Evolutionary conservation across 2,113 vertebrate genomes (phyloP).

Genomic region (Bungarus multicinctus): DNA sequence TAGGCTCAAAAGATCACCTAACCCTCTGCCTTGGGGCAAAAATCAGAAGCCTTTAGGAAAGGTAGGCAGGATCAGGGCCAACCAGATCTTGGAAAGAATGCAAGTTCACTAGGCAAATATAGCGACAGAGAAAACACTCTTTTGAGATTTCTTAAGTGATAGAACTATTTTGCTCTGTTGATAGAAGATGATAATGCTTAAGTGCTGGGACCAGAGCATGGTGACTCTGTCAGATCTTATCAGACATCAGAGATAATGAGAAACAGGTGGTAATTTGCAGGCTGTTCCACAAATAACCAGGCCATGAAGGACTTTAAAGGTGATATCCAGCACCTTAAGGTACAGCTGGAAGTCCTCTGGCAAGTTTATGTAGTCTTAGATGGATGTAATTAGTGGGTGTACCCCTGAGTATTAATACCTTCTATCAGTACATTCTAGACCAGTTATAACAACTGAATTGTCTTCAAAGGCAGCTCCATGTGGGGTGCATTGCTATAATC

Average conservation of each 20-base stretch:
- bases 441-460: neutral
- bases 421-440: neutral
- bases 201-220: neutral
- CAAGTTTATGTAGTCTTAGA: neutral
- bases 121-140: neutral
- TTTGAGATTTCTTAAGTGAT: neutral
- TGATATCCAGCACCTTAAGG: neutral
- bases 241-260: neutral
- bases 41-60: neutral
- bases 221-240: neutral
- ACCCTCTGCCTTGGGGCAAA: neutral
- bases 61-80: neutral
- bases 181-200: neutral
- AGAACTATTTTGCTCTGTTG: neutral
- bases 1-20: neutral
- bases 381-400: neutral
- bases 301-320: neutral
- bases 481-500: neutral
- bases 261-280: neutral
- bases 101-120: neutral
- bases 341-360: neutral
- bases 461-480: neutral
- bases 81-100: neutral
- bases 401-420: neutral
- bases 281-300: neutral